A percentile compares a stretch with the other conserved stretches of the same genome.
Evolutionary conservation across 2,888 invertebrate genomes (phyloP).

Genomic region (Rhopalosiphum nymphaeae): DNA sequence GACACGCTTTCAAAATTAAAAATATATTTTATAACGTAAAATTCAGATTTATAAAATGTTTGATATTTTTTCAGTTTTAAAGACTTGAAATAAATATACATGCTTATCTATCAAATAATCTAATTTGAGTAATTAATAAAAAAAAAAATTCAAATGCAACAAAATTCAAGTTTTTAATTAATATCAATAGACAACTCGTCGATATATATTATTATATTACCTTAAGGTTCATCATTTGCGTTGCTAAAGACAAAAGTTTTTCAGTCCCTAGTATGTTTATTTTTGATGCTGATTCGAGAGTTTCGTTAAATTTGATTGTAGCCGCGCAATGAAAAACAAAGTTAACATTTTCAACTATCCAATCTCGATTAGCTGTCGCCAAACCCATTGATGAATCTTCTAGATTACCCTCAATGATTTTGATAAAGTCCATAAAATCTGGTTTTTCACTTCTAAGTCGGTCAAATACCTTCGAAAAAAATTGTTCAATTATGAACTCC

Average conservation of each 20-base stretch:
- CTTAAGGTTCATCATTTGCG: conserved; percentile 1
- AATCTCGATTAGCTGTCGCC: background rate
- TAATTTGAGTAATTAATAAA: too few relatives aligned
- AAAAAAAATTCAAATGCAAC: too few relatives aligned
- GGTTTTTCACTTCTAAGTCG: conserved; percentile 31
- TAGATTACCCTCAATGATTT: conserved; percentile 11
- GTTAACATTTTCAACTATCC: conserved; percentile 34
- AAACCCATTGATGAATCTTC: background rate
- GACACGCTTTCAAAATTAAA: background rate
- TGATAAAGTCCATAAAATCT: background rate
- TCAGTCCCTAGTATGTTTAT: conserved; percentile 35
- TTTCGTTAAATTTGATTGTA: conserved; percentile 19
- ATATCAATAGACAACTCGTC: background rate
- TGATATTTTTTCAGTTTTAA: too few relatives aligned
- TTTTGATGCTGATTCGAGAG: background rate
- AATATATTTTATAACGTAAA: background rate
- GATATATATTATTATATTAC: background rate
- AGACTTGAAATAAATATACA: too few relatives aligned
- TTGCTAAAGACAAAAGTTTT: conserved; percentile 6
- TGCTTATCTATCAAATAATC: too few relatives aligned
- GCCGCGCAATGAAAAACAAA: conserved; percentile 45
- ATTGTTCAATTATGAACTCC: background rate
- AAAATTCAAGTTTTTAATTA: background rate
- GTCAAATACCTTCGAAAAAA: conserved; percentile 1
- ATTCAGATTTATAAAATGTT: background rate